phyloP scores from a whole-genome alignment of 2,888 invertebrate species.

The Polydrusus tereticollis region DNA sequence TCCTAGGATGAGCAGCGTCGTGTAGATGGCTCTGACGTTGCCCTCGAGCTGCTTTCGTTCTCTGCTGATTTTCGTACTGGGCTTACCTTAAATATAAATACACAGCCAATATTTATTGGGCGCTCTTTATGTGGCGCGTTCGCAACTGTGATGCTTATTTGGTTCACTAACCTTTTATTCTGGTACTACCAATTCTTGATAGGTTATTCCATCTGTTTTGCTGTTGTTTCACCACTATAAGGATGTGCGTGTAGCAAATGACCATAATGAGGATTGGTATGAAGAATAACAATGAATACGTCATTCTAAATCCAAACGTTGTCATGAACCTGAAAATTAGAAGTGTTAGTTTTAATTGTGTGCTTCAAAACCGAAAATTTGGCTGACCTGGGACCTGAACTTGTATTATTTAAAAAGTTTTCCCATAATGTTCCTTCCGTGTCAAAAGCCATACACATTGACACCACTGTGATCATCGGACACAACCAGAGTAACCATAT shows the following conservation, averaged over 20 bases:
- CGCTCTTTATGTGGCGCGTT: too few species aligned
- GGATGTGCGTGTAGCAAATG: conserved; percentile 73
- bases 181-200: conserved; percentile 64
- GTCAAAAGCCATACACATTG: conserved; percentile 68
- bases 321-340: conserved; percentile 65
- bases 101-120: too few species aligned
- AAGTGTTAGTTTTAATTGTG: too few species aligned
- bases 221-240: conserved; percentile 71
- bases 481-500: conserved; percentile 71
- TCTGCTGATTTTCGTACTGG: conserved; percentile 53
- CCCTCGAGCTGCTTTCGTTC: conserved; percentile 66
- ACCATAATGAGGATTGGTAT: conserved; percentile 72
- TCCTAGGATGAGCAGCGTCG: conserved; percentile 75
- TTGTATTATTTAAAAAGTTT: conserved; percentile 51
- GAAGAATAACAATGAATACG: conserved; percentile 71
- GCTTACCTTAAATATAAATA: conserved; percentile 30
- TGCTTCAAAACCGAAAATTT: neutral
- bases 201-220: conserved; percentile 68
- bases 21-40: conserved; percentile 72
- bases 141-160: too few species aligned
- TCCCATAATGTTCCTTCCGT: conserved; percentile 66
- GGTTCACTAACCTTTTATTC: conserved; percentile 54
- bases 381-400: conserved; percentile 37
- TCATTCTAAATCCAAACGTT: conserved; percentile 67
- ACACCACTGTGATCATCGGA: conserved; percentile 64